These are phyloP conservation scores for Perizoma affinitatum DNA, from an alignment of 2,888 invertebrate genomes.

Conservation along the genomic window DNA sequence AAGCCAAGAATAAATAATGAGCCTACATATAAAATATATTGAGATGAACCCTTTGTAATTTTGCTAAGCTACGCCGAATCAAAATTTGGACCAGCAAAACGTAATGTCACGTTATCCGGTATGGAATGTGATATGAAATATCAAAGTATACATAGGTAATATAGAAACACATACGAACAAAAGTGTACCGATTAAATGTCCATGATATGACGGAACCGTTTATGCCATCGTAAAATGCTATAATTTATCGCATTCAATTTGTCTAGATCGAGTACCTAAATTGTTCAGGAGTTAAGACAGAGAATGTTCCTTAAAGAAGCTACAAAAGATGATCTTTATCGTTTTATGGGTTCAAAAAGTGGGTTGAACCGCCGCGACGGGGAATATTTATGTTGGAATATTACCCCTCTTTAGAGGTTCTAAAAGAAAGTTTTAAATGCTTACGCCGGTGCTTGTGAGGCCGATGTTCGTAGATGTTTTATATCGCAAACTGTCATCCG, in stretches of 20 bases:
- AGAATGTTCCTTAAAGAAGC: constrained; percentile 53
- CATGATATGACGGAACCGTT: no score
- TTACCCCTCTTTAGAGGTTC: constrained; percentile 61
- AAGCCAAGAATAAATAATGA: constrained; percentile 39
- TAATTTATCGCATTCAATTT: no score
- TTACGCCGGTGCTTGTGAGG: constrained; percentile 59
- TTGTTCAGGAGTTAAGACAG: constrained; percentile 44
- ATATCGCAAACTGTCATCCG: constrained; percentile 48
- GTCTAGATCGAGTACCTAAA: constrained; percentile 46
- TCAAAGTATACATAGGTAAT: not conserved
- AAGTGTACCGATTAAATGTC: no score
- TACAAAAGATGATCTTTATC: constrained; percentile 75
- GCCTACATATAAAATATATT: constrained; percentile 32
- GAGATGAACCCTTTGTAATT: constrained; percentile 37
- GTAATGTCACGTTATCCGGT: constrained; percentile 32
- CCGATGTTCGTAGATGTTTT: constrained; percentile 46
- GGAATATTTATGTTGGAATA: constrained; percentile 68
- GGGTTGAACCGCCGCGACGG: constrained; percentile 55
- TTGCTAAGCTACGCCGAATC: constrained; percentile 29
- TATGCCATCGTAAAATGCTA: no score
- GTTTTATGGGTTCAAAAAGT: constrained; percentile 66
- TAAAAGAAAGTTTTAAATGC: constrained; percentile 75
- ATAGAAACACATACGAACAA: no score
- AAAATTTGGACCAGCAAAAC: constrained; percentile 32
- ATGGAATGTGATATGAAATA: constrained; percentile 32